A percentile compares a stretch with the other conserved stretches of the same genome.
These are phyloP conservation scores for Girardinichthys multiradiatus DNA, from an alignment of 2,113 vertebrate genomes.

Conservation along the genomic window DNA sequence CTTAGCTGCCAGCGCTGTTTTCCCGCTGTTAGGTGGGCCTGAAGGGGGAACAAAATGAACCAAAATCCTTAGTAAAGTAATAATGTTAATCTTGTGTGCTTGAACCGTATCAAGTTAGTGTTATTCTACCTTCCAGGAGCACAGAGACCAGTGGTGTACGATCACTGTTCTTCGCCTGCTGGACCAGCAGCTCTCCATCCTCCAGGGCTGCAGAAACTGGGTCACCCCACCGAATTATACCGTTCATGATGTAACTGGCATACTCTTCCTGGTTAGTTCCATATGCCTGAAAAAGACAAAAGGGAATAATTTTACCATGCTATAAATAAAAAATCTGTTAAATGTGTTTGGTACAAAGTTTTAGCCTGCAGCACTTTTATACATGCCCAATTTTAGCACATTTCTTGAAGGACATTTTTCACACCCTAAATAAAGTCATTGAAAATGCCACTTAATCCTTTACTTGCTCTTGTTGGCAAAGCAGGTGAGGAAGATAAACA, in stretches of 20 bases:
- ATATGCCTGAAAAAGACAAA: slow-evolving; percentile 83
- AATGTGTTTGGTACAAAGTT: background rate
- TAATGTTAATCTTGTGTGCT: background rate
- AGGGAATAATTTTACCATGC: background rate
- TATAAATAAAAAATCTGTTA: background rate
- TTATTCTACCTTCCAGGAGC: slow-evolving; percentile 88
- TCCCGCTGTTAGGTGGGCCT: slow-evolving; percentile 96
- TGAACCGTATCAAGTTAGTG: background rate
- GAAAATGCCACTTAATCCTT: too few species aligned
- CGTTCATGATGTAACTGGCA: slow-evolving; percentile 96
- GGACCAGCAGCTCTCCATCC: slow-evolving; percentile 93
- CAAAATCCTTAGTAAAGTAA: background rate
- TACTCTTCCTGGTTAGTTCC: slow-evolving; percentile 98
- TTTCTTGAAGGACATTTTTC: too few species aligned
- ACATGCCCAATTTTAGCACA: too few species aligned
- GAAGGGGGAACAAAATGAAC: slow-evolving; percentile 2
- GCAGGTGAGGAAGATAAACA: too few species aligned
- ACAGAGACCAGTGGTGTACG: slow-evolving; percentile 95
- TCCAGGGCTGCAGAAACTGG: slow-evolving; percentile 89
- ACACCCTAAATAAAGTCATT: too few species aligned
- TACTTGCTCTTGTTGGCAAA: too few species aligned
- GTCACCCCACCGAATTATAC: slow-evolving; percentile 94
- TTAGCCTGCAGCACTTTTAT: too few species aligned
- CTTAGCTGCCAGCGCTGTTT: slow-evolving; percentile 93
- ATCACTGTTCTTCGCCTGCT: slow-evolving; percentile 96